Conservation (phyloP, 2,888 invertebrate genomes). For the Magallana nippona region DNA sequence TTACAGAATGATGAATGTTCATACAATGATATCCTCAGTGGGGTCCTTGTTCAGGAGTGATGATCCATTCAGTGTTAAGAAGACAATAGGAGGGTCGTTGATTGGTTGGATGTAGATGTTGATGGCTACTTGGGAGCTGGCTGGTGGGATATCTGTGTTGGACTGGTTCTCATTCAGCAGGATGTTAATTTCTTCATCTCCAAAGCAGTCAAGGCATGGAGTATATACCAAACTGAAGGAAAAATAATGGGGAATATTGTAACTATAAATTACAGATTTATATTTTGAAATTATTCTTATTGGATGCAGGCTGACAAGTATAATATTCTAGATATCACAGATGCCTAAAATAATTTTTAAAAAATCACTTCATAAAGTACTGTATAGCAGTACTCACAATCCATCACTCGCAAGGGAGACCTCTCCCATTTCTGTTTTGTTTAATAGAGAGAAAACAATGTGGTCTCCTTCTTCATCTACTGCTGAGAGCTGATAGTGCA, state of each 20-base stretch:
- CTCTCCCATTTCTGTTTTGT: neutral
- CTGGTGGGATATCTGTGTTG: constrained; percentile 35
- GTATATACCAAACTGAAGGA: constrained; percentile 53
- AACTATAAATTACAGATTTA: too few species aligned
- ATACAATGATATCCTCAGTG: constrained; percentile 53
- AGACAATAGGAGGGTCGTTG: constrained; percentile 53
- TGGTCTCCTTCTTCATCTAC: constrained; percentile 44
- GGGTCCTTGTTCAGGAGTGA: constrained; percentile 48
- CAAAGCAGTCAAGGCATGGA: constrained; percentile 57
- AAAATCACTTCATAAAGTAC: too few species aligned
- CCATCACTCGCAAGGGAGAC: constrained; percentile 13
- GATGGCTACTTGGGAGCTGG: neutral
- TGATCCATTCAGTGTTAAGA: constrained; percentile 47
- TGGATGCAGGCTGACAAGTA: too few species aligned
- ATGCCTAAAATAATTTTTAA: too few species aligned
- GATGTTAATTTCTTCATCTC: constrained; percentile 50
- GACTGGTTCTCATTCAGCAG: constrained; percentile 52
- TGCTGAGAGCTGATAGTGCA: constrained; percentile 39
- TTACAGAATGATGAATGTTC: neutral
- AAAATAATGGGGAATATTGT: neutral
- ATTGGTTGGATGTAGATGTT: constrained; percentile 41
- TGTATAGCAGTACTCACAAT: neutral
- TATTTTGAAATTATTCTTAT: too few species aligned
- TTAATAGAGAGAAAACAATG: neutral
- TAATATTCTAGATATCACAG: too few species aligned